phyloP scores from a whole-genome alignment of 53 echinoderm and acorn worm species.

The Arbacia lixula region DNA sequence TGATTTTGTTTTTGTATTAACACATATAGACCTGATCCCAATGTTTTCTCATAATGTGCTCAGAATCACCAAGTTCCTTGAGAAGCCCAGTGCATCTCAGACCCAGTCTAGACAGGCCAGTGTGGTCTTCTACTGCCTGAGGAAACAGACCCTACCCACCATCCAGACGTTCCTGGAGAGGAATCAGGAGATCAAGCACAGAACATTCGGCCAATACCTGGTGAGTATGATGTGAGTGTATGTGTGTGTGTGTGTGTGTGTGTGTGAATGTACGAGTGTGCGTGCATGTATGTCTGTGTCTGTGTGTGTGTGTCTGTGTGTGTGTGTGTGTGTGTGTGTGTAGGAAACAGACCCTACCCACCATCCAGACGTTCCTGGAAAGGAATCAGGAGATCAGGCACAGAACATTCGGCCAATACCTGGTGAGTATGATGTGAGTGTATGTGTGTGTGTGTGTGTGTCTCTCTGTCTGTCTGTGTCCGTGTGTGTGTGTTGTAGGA shows the following conservation, averaged over 20 bases:
- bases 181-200: constrained; percentile 65
- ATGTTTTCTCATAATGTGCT: too few relatives aligned
- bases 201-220: constrained; percentile 75
- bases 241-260: too few relatives aligned
- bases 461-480: too few relatives aligned
- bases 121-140: constrained; percentile 92
- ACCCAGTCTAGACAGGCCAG: constrained; percentile 79
- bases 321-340: too few relatives aligned
- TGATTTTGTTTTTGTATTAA: neutral
- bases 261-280: too few relatives aligned
- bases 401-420: constrained; percentile 81
- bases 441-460: too few relatives aligned
- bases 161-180: constrained; percentile 61
- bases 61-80: constrained; percentile 83
- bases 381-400: constrained; percentile 51
- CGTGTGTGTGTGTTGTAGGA: constrained; percentile 74
- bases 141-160: constrained; percentile 69
- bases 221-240: too few relatives aligned
- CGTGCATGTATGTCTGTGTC: too few relatives aligned
- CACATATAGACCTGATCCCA: too few relatives aligned
- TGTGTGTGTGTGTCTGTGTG: too few relatives aligned
- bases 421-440: too few relatives aligned
- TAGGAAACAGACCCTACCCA: constrained; percentile 66
- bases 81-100: constrained; percentile 73
- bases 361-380: constrained; percentile 55